These are phyloP conservation scores for Synanthedon myopaeformis DNA, from an alignment of 2,888 invertebrate species.

Conservation along the genomic window DNA sequence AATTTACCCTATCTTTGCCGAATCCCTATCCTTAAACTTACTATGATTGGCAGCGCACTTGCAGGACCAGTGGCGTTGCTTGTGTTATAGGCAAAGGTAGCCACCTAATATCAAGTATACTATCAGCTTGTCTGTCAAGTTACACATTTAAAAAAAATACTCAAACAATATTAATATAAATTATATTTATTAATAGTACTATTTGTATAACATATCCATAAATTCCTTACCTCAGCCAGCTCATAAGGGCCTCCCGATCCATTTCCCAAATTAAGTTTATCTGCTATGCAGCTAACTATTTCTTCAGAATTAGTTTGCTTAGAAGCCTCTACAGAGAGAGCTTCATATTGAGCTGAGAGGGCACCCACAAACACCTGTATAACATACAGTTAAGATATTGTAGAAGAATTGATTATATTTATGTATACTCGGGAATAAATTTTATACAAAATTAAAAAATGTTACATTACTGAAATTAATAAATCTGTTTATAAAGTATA, in stretches of 20 bases:
- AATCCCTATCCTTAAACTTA: no score
- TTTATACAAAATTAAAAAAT: no score
- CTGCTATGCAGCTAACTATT: constrained; percentile 89
- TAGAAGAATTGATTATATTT: no score
- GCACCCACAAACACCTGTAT: constrained; percentile 89
- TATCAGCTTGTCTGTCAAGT: not conserved
- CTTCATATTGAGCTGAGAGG: constrained; percentile 88
- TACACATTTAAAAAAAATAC: not conserved
- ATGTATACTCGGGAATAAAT: no score
- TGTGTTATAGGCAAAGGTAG: not conserved
- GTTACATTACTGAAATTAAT: no score
- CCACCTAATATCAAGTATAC: not conserved
- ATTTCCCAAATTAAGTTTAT: constrained; percentile 67
- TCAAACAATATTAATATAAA: not conserved
- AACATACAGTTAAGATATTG: no score
- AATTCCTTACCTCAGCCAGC: constrained; percentile 75
- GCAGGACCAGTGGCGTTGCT: no score
- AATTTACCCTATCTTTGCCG: no score
- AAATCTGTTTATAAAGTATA: no score
- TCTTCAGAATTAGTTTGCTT: constrained; percentile 93
- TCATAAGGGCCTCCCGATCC: constrained; percentile 78
- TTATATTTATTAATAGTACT: not conserved
- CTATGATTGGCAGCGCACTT: no score
- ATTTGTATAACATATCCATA: not conserved
- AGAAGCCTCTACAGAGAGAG: constrained; percentile 89